Percentiles rank a stretch among this genome's conserved stretches.
Conservation (phyloP, 2,797 vertebrate genomes). For the Amblyraja radiata region DNA sequence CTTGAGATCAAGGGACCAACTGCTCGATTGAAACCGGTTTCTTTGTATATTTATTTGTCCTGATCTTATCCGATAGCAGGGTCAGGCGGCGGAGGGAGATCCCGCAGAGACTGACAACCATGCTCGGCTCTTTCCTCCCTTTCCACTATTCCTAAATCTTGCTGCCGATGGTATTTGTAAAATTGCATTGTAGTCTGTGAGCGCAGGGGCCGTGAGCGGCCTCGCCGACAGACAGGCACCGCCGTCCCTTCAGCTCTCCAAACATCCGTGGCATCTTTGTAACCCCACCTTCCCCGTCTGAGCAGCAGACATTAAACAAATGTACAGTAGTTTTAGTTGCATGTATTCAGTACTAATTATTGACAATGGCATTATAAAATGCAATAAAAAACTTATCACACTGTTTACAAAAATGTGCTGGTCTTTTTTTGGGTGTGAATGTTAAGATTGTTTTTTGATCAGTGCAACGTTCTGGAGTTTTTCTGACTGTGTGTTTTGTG, state of each 20-base stretch:
- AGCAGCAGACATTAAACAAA: conserved; percentile 82
- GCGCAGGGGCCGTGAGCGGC: conserved; percentile 42
- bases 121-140: conserved; percentile 42
- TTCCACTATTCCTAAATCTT: background rate
- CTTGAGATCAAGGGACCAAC: background rate
- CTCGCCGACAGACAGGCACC: conserved; percentile 67
- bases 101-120: conserved; percentile 51
- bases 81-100: conserved; percentile 49
- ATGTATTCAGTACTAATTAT: conserved; percentile 87
- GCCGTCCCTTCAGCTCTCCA: conserved; percentile 70
- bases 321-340: conserved; percentile 86
- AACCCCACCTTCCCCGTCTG: conserved; percentile 80
- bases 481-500: too few relatives aligned
- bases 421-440: background rate
- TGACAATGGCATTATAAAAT: conserved; percentile 88
- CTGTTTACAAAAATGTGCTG: conserved; percentile 52
- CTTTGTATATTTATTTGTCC: conserved; percentile 20
- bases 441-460: background rate
- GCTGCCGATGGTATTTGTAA: conserved; percentile 52
- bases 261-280: conserved; percentile 66
- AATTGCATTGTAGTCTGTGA: conserved; percentile 60
- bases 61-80: background rate
- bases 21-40: background rate
- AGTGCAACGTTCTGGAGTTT: too few relatives aligned
- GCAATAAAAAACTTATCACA: conserved; percentile 85